A percentile compares a stretch with the other conserved stretches of the same genome.
phyloP scores from a whole-genome alignment of 2,797 vertebrate genomes.

The Eleutherodactylus coqui region DNA sequence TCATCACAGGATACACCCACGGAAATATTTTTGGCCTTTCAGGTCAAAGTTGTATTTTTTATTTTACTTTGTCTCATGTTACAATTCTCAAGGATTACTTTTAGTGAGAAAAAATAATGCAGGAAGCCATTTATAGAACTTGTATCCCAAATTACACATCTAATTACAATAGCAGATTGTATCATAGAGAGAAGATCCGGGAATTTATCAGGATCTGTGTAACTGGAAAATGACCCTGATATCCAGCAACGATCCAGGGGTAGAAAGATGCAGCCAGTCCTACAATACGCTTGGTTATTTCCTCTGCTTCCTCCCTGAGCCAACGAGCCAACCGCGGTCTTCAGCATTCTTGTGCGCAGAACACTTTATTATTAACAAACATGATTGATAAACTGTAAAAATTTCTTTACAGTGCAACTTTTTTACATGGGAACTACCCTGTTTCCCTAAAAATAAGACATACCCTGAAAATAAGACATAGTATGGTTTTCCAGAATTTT shows the following conservation, averaged over 20 bases:
- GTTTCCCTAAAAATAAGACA: no score
- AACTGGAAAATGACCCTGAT: slow-evolving; percentile 15
- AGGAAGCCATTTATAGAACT: slow-evolving; percentile 25
- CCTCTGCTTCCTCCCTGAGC: background rate
- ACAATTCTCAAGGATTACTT: slow-evolving; percentile 22
- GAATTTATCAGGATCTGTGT: slow-evolving; percentile 2
- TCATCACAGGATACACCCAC: slow-evolving; percentile 41
- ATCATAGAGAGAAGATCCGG: slow-evolving; percentile 11
- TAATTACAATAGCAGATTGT: slow-evolving; percentile 47
- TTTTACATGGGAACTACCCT: no score
- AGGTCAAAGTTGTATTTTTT: background rate
- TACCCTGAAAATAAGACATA: no score
- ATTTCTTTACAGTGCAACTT: no score
- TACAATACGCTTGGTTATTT: background rate
- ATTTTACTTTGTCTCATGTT: slow-evolving; percentile 29
- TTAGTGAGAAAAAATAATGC: slow-evolving; percentile 12
- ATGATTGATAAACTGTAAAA: no score
- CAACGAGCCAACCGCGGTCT: background rate
- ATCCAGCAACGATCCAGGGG: background rate
- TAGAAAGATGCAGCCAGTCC: background rate
- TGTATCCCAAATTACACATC: slow-evolving; percentile 13
- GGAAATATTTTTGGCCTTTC: slow-evolving; percentile 17
- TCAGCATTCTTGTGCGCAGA: background rate
- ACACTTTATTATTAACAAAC: background rate
- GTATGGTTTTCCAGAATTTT: no score